Percentiles rank a stretch among this genome's conserved stretches.
Evolutionary conservation across 1,140 invertebrate species (phyloP).

Genomic region (Leptinotarsa lineolata): DNA sequence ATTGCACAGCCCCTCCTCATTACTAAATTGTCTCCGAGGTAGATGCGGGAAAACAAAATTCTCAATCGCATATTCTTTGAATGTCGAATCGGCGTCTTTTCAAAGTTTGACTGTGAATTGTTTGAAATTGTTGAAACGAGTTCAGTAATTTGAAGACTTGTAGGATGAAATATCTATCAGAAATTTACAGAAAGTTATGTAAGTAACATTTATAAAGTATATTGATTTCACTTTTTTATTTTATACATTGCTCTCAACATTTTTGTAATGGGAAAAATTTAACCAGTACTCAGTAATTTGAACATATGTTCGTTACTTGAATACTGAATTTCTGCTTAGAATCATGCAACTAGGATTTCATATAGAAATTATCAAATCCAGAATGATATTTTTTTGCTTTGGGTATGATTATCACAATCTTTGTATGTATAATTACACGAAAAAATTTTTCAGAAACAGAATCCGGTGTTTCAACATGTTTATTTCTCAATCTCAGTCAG

Average conservation of each 20-base stretch:
- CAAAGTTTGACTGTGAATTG: conserved; percentile 40
- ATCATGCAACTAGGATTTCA: too few species aligned
- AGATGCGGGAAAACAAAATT: too few species aligned
- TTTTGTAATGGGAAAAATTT: not conserved
- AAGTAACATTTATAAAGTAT: conserved; percentile 41
- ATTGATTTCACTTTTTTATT: too few species aligned
- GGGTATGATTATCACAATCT: conserved; percentile 4
- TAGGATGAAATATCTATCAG: conserved; percentile 46
- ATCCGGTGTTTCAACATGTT: conserved; percentile 38
- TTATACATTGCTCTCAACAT: not conserved
- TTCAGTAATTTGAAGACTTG: conserved; percentile 42
- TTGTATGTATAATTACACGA: conserved; percentile 19
- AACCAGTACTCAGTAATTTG: not conserved
- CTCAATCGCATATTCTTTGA: too few species aligned
- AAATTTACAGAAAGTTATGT: conserved; percentile 46
- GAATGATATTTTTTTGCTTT: conserved; percentile 15
- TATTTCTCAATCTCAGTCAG: conserved; percentile 42
- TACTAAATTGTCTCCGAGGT: too few species aligned
- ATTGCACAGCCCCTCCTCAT: too few species aligned
- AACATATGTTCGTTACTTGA: not conserved
- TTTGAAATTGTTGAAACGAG: conserved; percentile 44
- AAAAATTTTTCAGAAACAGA: conserved; percentile 31
- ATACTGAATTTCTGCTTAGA: too few species aligned
- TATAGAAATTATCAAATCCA: too few species aligned
- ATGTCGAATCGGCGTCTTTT: too few species aligned